Evolutionary conservation across 2,888 invertebrate genomes (phyloP).

Genomic region (Hipparchia sbordonii): DNA sequence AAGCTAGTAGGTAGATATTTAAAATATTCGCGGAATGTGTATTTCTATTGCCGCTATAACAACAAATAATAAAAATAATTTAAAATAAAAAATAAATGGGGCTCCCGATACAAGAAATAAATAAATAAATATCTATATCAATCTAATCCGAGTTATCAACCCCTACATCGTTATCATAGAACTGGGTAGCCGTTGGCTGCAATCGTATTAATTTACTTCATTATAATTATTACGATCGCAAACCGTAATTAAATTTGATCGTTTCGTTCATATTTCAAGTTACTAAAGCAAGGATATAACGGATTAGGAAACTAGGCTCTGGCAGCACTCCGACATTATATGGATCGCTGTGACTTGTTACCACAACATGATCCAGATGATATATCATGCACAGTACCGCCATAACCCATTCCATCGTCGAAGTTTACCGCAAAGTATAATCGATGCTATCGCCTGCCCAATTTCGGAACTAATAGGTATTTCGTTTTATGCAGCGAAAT

Average conservation of each 20-base stretch:
- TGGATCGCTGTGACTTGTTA: slow-evolving; percentile 3
- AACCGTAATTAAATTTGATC: not conserved
- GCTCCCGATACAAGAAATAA: not conserved
- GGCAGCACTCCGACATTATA: slow-evolving; percentile 1
- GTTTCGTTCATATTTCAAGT: not conserved
- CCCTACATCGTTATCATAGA: too few species aligned
- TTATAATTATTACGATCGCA: too few species aligned
- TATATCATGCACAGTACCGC: not conserved
- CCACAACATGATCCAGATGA: not conserved
- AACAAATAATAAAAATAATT: too few species aligned
- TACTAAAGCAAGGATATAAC: not conserved
- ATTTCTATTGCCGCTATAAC: too few species aligned
- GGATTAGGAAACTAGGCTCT: not conserved
- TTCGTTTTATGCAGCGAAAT: not conserved
- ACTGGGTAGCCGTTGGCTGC: too few species aligned
- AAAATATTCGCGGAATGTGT: too few species aligned
- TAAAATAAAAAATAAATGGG: too few species aligned
- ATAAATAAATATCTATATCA: too few species aligned
- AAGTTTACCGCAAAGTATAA: not conserved
- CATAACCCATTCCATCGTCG: not conserved
- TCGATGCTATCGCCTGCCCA: not conserved
- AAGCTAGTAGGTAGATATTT: too few species aligned
- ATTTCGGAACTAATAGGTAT: not conserved
- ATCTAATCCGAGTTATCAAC: too few species aligned
- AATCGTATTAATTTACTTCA: too few species aligned